These are phyloP conservation scores for Spilarctia lutea DNA, from an alignment of 2,888 invertebrate species.

Conservation along the genomic window DNA sequence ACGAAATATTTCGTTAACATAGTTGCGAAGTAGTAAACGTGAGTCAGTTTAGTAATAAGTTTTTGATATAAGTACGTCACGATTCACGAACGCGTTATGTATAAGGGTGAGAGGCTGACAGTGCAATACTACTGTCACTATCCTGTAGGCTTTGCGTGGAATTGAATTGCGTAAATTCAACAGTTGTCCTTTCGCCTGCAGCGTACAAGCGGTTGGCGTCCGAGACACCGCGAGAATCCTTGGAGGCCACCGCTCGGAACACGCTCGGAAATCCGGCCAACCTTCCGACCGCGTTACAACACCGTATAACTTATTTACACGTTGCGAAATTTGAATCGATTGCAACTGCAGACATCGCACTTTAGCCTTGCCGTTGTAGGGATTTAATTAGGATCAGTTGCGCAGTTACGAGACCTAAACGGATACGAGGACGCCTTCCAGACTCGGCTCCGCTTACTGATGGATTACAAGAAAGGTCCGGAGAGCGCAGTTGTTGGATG, in stretches of 20 bases:
- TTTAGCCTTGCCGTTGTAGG: constrained; percentile 84
- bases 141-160: constrained; percentile 64
- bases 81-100: constrained; percentile 58
- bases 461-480: constrained; percentile 76
- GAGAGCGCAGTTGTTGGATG: constrained; percentile 68
- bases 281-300: constrained; percentile 86
- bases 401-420: constrained; percentile 81
- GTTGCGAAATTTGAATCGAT: constrained; percentile 86
- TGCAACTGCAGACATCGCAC: constrained; percentile 85
- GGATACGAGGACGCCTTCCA: constrained; percentile 84
- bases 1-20: constrained; percentile 76
- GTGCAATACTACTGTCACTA: constrained; percentile 43
- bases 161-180: constrained; percentile 66
- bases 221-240: constrained; percentile 82
- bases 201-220: constrained; percentile 62
- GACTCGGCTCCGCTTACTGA: constrained; percentile 78
- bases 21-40: constrained; percentile 79
- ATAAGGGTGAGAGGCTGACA: constrained; percentile 49
- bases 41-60: constrained; percentile 77
- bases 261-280: constrained; percentile 87
- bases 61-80: constrained; percentile 64
- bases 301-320: constrained; percentile 85
- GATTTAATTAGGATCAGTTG: constrained; percentile 86
- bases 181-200: constrained; percentile 73
- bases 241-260: constrained; percentile 84